Conservation (phyloP, 2,797 vertebrate species). For the Periophthalmus magnuspinnatus region DNA sequence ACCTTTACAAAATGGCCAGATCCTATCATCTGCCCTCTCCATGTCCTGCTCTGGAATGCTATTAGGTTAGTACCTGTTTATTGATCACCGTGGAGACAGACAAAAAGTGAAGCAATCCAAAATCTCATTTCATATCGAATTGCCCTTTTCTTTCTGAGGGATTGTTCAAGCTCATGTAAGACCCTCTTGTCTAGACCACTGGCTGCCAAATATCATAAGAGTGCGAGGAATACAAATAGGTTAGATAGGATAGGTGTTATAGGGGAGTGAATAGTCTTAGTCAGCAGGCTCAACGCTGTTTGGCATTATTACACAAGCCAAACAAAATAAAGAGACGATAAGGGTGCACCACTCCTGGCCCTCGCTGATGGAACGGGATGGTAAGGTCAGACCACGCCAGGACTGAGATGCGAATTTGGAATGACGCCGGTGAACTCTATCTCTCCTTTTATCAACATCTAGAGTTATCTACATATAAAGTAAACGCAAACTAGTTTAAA, state of each 20-base stretch:
- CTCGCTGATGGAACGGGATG: constrained; percentile 35
- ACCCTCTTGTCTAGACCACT: constrained; percentile 63
- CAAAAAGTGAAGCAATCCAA: constrained; percentile 63
- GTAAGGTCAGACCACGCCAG: constrained; percentile 50
- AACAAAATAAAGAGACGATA: constrained; percentile 41
- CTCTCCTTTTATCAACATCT: constrained; percentile 7
- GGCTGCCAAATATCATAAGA: constrained; percentile 72
- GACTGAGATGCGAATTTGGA: constrained; percentile 39
- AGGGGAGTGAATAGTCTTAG: constrained; percentile 38
- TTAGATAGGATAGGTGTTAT: constrained; percentile 52
- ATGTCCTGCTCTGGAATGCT: constrained; percentile 60
- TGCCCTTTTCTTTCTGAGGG: constrained; percentile 74
- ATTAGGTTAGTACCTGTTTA: constrained; percentile 74
- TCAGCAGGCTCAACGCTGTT: constrained; percentile 49
- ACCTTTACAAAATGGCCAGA: constrained; percentile 17
- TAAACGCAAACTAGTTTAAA: constrained; percentile 18
- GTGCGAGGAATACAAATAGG: constrained; percentile 70
- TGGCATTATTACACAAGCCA: constrained; percentile 62
- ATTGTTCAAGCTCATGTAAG: constrained; percentile 59
- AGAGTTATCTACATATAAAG: constrained; percentile 16
- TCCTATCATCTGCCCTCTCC: constrained; percentile 44
- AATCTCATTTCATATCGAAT: constrained; percentile 76
- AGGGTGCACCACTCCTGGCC: constrained; percentile 35
- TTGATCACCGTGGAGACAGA: constrained; percentile 72
- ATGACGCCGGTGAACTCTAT: constrained; percentile 21